Evolutionary conservation across 64 coral and sea anemone genomes (phyloP).

Genomic region (Dendrophyllia cribrosa): DNA sequence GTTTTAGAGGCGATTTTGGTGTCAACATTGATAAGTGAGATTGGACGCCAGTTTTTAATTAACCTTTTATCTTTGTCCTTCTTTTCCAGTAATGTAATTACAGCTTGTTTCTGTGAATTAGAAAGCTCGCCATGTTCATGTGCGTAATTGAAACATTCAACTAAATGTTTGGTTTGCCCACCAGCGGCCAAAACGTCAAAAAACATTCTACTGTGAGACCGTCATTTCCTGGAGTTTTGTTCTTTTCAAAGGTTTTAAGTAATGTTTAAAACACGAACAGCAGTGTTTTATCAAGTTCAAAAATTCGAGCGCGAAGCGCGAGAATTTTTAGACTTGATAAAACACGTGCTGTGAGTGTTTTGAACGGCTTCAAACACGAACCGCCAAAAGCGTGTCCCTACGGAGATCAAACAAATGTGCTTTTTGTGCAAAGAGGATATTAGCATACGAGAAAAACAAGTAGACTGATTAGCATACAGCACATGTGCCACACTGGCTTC

Average conservation of each 20-base stretch:
- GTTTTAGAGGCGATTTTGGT: conserved; percentile 54
- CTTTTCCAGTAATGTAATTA: conserved; percentile 62
- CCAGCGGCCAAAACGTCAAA: conserved; percentile 27
- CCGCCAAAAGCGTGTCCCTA: too few relatives aligned
- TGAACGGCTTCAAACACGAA: too few relatives aligned
- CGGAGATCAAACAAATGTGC: too few relatives aligned
- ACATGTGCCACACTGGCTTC: too few relatives aligned
- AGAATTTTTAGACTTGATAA: too few relatives aligned
- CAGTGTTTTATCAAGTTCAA: too few relatives aligned
- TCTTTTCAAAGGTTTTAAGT: conserved; percentile 58
- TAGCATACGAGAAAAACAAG: too few relatives aligned
- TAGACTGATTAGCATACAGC: too few relatives aligned
- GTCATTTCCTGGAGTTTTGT: conserved; percentile 71
- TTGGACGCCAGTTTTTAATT: conserved; percentile 58
- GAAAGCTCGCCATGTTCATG: conserved; percentile 40
- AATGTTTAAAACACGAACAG: too few relatives aligned
- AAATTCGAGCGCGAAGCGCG: too few relatives aligned
- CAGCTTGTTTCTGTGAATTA: conserved; percentile 54
- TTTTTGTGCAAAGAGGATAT: too few relatives aligned
- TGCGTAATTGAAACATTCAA: conserved; percentile 41
- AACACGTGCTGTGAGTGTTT: too few relatives aligned
- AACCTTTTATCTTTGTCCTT: conserved; percentile 51
- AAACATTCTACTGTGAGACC: conserved; percentile 40
- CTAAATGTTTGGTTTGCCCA: conserved; percentile 21
- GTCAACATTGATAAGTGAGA: conserved; percentile 62